Percentiles rank a stretch among this genome's conserved stretches.
These are phyloP conservation scores for Melanocharis versteri DNA, from an alignment of 2,113 vertebrate species.

Conservation along the genomic window DNA sequence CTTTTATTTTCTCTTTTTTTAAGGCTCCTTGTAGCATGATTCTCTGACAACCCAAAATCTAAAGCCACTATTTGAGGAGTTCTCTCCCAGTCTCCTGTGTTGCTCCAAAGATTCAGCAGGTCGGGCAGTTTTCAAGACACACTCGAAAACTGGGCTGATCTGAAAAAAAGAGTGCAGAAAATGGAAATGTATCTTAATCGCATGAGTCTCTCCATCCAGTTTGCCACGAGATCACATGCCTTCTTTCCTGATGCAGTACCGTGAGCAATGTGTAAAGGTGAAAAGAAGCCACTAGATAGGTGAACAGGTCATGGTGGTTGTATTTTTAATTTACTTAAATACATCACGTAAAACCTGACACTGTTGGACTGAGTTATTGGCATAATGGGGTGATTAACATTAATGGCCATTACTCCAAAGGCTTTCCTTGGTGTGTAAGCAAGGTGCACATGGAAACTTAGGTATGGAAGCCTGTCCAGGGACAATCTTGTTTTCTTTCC, in stretches of 20 bases:
- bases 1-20: neutral
- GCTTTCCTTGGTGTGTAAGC: neutral
- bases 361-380: neutral
- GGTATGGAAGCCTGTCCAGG: neutral
- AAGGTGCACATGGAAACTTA: neutral
- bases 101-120: neutral
- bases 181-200: neutral
- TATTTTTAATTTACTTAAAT: neutral
- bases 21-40: neutral
- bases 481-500: neutral
- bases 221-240: accelerated
- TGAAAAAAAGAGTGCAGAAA: neutral
- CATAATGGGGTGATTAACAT: neutral
- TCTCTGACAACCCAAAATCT: neutral
- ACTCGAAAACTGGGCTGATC: neutral
- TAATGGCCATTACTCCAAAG: neutral
- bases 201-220: neutral
- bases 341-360: neutral
- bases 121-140: neutral
- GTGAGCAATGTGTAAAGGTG: neutral
- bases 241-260: neutral
- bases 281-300: neutral
- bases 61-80: neutral
- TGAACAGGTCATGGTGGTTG: neutral
- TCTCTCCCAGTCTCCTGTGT: neutral